phyloP scores from a whole-genome alignment of 2,888 invertebrate species.

The Colostygia pectinataria region DNA sequence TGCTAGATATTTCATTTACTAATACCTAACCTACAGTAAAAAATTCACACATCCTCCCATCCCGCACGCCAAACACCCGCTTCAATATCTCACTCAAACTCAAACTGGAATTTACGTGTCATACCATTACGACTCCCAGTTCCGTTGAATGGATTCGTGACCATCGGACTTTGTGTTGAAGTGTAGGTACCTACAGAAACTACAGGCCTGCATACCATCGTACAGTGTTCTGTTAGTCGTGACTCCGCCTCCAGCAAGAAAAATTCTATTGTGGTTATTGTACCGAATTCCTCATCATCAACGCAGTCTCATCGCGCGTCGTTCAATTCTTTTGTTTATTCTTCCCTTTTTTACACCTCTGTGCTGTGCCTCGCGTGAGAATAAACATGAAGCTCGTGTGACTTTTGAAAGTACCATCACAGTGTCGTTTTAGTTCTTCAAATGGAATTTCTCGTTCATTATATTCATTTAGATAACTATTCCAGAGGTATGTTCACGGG shows the following conservation, averaged over 20 bases:
- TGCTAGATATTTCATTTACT: too few species aligned
- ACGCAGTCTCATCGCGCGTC: conserved; percentile 60
- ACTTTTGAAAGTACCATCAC: conserved; percentile 45
- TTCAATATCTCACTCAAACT: conserved; percentile 29
- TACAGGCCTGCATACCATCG: conserved; percentile 57
- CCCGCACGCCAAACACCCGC: conserved; percentile 31
- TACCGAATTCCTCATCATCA: conserved; percentile 78
- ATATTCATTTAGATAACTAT: conserved; percentile 54
- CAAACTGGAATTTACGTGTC: conserved; percentile 42
- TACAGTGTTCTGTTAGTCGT: conserved; percentile 47
- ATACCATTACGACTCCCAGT: conserved; percentile 45
- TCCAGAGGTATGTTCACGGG: conserved; percentile 47
- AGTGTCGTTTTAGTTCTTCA: conserved; percentile 50
- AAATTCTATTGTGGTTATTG: conserved; percentile 80
- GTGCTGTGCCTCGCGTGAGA: conserved; percentile 47
- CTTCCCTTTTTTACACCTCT: conserved; percentile 52
- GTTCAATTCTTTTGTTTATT: conserved; percentile 57
- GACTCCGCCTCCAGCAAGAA: conserved; percentile 72
- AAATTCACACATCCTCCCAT: conserved; percentile 31
- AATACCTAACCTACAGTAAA: conserved; percentile 11
- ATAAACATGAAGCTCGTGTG: conserved; percentile 44
- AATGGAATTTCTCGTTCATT: conserved; percentile 61
- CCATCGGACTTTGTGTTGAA: conserved; percentile 56
- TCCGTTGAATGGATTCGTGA: conserved; percentile 60
- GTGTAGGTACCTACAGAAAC: conserved; percentile 43